Conservation (phyloP, 1,140 invertebrate genomes). For the Aporrectodea caliginosa region DNA sequence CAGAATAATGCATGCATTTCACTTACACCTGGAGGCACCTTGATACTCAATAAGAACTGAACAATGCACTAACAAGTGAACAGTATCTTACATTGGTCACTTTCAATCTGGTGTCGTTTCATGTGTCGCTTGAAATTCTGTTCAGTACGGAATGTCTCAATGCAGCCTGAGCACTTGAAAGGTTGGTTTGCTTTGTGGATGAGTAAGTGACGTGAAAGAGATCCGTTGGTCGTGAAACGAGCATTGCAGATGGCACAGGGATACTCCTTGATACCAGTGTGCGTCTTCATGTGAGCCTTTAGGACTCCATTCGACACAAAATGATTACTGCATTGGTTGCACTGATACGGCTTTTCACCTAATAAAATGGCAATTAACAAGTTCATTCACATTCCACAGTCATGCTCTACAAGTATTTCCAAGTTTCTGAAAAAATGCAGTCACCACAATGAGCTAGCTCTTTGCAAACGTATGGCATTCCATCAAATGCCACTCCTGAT, state of each 20-base stretch:
- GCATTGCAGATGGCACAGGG: slow-evolving; percentile 21
- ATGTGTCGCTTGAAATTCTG: slow-evolving; percentile 56
- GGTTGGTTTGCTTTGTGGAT: slow-evolving; percentile 44
- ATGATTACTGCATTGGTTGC: slow-evolving; percentile 46
- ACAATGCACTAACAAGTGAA: too few species aligned
- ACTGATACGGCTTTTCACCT: slow-evolving; percentile 51
- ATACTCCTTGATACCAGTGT: slow-evolving; percentile 40
- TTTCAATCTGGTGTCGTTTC: slow-evolving; percentile 47
- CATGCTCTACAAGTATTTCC: not conserved
- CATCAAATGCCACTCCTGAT: too few species aligned
- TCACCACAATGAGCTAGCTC: too few species aligned
- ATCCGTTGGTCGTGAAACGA: slow-evolving; percentile 52
- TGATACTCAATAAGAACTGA: too few species aligned
- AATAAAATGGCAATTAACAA: slow-evolving; percentile 1
- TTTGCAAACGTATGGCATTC: too few species aligned
- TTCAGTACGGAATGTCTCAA: slow-evolving; percentile 56
- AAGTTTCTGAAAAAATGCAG: too few species aligned
- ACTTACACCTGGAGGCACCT: too few species aligned
- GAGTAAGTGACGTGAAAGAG: slow-evolving; percentile 50
- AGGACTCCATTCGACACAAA: slow-evolving; percentile 50
- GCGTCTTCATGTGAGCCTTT: slow-evolving; percentile 52
- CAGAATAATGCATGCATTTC: too few species aligned
- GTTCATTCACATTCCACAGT: not conserved
- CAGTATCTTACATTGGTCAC: slow-evolving; percentile 16
- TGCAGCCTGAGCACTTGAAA: slow-evolving; percentile 56